Percentiles rank a stretch among this genome's conserved stretches.
These are phyloP conservation scores for Acrocephalus scirpaceus DNA, from an alignment of 2,797 vertebrate species.

Conservation along the genomic window DNA sequence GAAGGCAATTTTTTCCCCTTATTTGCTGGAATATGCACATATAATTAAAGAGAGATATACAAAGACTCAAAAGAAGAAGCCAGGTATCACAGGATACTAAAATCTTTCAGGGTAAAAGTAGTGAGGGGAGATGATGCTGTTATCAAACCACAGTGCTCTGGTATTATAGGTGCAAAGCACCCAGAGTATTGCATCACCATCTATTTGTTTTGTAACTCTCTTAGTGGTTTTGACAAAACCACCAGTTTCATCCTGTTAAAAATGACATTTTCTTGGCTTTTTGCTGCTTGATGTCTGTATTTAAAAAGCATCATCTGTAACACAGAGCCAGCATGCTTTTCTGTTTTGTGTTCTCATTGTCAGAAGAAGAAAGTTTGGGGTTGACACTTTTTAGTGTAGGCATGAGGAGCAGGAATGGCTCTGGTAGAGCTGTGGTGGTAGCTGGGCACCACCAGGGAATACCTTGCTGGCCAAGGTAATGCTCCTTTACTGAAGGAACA, in stretches of 20 bases:
- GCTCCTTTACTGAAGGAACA: neutral
- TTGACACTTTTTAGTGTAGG: fast-evolving
- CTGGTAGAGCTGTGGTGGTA: neutral
- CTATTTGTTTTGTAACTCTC: neutral
- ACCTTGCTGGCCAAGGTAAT: neutral
- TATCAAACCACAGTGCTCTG: neutral
- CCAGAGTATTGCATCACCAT: neutral
- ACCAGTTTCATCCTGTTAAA: neutral
- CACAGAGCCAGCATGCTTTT: neutral
- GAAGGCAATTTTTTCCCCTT: neutral
- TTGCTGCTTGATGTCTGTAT: neutral
- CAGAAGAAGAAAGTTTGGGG: neutral
- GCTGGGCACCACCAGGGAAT: neutral
- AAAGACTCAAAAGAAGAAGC: neutral
- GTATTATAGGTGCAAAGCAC: neutral
- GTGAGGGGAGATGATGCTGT: neutral
- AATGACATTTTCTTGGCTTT: neutral
- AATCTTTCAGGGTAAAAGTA: neutral
- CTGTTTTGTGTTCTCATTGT: neutral
- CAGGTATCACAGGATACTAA: neutral
- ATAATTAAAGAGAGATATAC: neutral
- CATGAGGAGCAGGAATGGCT: neutral
- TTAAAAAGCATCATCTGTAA: neutral
- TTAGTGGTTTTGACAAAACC: neutral
- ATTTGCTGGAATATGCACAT: neutral